phyloP scores from a whole-genome alignment of 1,140 invertebrate genomes.

The Metaphire vulgaris region DNA sequence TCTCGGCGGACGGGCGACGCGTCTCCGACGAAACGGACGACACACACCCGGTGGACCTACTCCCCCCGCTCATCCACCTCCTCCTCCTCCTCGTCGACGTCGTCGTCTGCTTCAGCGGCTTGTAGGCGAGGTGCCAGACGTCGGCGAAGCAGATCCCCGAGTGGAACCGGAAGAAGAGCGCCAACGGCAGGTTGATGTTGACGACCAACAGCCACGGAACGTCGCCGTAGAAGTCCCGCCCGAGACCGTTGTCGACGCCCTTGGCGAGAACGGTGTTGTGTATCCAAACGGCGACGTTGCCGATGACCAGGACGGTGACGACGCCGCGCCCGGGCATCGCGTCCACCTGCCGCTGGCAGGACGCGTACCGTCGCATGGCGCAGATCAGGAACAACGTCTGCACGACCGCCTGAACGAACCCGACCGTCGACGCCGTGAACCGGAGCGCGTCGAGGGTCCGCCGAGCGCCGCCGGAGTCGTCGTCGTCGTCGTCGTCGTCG shows the following conservation, averaged over 20 bases:
- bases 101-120: no score
- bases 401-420: slow-evolving; percentile 6
- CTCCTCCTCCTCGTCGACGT: no score
- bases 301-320: slow-evolving; percentile 5
- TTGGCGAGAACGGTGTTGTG: not conserved
- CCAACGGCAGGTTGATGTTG: slow-evolving; percentile 9
- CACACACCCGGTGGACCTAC: no score
- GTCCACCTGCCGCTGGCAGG: not conserved
- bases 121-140: slow-evolving; percentile 12
- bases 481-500: no score
- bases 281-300: slow-evolving; percentile 13
- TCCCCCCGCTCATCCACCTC: no score
- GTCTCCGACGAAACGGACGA: no score
- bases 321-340: slow-evolving; percentile 12
- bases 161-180: slow-evolving; percentile 15
- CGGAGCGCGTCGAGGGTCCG: slow-evolving; percentile 7
- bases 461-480: no score
- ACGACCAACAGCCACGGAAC: slow-evolving; percentile 7
- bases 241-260: not conserved
- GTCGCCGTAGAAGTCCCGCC: slow-evolving; percentile 3
- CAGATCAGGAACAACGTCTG: slow-evolving; percentile 4
- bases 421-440: not conserved
- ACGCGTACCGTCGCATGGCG: not conserved
- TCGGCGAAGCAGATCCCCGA: slow-evolving; percentile 10
- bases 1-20: no score